These are phyloP conservation scores for Theocolax elegans DNA, from an alignment of 1,140 invertebrate species.

Conservation along the genomic window DNA sequence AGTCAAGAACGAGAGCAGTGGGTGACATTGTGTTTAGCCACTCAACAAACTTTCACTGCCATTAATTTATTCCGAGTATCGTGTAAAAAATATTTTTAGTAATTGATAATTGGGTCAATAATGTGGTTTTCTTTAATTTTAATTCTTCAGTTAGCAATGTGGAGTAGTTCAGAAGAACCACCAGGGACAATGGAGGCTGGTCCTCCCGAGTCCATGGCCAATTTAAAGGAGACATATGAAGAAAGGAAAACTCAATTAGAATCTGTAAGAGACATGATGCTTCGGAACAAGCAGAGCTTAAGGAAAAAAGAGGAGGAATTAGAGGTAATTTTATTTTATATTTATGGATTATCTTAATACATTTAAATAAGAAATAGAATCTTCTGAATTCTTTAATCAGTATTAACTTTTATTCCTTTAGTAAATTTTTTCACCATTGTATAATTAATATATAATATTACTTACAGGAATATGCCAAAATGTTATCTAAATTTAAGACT, in stretches of 20 bases:
- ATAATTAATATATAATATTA: conserved; percentile 31
- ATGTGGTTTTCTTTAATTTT: conserved; percentile 61
- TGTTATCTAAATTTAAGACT: conserved; percentile 63
- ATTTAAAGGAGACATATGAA: conserved; percentile 53
- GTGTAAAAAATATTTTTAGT: conserved; percentile 31
- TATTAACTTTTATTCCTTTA: conserved; percentile 7
- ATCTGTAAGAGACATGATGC: conserved; percentile 61
- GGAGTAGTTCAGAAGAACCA: conserved; percentile 57
- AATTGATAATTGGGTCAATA: conserved; percentile 39
- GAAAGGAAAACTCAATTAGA: conserved; percentile 58
- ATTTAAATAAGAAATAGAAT: conserved; percentile 8
- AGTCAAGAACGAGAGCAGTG: conserved; percentile 60
- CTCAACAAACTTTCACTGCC: conserved; percentile 61
- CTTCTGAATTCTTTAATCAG: not conserved
- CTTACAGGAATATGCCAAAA: conserved; percentile 61
- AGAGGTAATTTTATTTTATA: conserved; percentile 53
- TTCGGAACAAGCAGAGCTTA: conserved; percentile 58
- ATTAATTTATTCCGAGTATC: conserved; percentile 52
- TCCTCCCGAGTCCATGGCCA: conserved; percentile 44
- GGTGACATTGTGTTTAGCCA: conserved; percentile 55
- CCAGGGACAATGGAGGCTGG: conserved; percentile 54
- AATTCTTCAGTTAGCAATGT: conserved; percentile 63
- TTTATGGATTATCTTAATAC: conserved; percentile 4
- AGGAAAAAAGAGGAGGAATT: conserved; percentile 63
- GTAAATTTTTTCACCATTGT: not conserved